Evolutionary conservation across 1,140 invertebrate species (phyloP).

Genomic region (Cecropterus lyciades): DNA sequence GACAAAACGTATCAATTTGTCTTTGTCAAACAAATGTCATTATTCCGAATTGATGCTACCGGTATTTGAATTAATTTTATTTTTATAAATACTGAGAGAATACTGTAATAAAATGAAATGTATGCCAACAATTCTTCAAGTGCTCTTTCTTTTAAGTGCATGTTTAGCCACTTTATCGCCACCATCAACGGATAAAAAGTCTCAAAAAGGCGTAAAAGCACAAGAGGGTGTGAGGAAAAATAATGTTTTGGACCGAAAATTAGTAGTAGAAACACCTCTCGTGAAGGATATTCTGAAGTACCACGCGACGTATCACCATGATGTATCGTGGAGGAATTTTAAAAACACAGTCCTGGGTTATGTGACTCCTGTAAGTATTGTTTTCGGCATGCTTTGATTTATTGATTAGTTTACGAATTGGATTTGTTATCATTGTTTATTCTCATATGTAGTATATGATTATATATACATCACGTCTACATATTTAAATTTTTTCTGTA

Average conservation of each 20-base stretch:
- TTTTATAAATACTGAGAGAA: conserved; percentile 3
- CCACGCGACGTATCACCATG: conserved; percentile 89
- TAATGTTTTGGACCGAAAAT: conserved; percentile 88
- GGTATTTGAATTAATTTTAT: neutral
- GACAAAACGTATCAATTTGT: too few relatives aligned
- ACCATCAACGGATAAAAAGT: conserved; percentile 75
- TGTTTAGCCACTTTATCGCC: conserved; percentile 82
- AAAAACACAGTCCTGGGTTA: conserved; percentile 92
- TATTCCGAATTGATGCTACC: neutral
- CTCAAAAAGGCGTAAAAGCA: conserved; percentile 74
- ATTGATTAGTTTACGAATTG: conserved; percentile 7
- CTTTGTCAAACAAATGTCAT: neutral
- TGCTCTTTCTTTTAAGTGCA: conserved; percentile 61
- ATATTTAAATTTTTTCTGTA: too few relatives aligned
- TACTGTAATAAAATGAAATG: conserved; percentile 60
- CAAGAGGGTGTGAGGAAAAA: conserved; percentile 87
- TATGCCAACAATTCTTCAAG: conserved; percentile 55
- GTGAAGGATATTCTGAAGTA: conserved; percentile 91
- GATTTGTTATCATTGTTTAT: too few relatives aligned
- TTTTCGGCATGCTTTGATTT: neutral
- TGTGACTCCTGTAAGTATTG: conserved; percentile 91
- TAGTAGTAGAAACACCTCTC: conserved; percentile 87
- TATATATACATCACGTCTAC: too few relatives aligned
- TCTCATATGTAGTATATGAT: too few relatives aligned
- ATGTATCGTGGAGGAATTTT: conserved; percentile 88